A percentile compares a stretch with the other conserved stretches of the same genome.
Evolutionary conservation across 1,140 invertebrate genomes (phyloP).

Genomic region (Magallana ariakensis): DNA sequence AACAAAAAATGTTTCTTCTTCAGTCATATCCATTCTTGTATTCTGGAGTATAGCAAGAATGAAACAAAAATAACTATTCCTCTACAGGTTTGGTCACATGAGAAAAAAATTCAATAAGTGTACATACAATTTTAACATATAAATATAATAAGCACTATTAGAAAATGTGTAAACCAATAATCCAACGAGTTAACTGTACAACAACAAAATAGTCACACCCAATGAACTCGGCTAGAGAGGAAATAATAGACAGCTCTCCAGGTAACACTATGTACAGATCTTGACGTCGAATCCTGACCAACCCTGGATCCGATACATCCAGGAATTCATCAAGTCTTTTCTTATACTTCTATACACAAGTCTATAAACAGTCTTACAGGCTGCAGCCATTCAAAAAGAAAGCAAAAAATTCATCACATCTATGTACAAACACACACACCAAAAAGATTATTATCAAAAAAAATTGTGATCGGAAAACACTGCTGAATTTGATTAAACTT

Average conservation of each 20-base stretch:
- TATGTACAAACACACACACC: no score
- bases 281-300: no score
- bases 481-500: not conserved
- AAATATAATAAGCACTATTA: slow-evolving; percentile 25
- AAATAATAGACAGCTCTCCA: no score
- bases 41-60: slow-evolving; percentile 15
- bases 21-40: not conserved
- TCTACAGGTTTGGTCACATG: not conserved
- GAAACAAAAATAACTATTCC: not conserved
- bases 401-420: no score
- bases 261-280: no score
- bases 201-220: not conserved
- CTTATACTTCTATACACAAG: no score
- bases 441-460: no score
- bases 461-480: not conserved
- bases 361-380: no score
- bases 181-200: slow-evolving; percentile 18
- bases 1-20: no score
- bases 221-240: not conserved
- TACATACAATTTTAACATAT: slow-evolving; percentile 19
- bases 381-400: no score
- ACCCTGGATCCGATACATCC: no score
- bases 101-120: not conserved
- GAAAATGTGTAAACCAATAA: slow-evolving; percentile 1
- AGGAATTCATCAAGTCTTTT: no score